Conservation (phyloP, 2,888 invertebrate species). For the Lepidocyrtinus sp. region DNA sequence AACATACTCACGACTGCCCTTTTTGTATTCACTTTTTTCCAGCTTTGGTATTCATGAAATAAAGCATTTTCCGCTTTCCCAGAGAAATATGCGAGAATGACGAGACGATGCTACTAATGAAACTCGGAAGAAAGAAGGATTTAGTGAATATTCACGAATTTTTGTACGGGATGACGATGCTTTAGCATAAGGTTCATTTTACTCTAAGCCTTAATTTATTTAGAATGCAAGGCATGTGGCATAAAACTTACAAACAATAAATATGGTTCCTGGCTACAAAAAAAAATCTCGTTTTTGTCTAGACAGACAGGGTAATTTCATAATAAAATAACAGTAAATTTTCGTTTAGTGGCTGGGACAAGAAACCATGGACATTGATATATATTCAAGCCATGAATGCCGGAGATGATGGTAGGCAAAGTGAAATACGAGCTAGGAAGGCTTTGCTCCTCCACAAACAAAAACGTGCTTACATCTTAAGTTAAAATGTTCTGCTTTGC, state of each 20-base stretch:
- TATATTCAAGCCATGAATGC: conserved; percentile 61
- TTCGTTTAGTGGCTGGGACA: conserved; percentile 62
- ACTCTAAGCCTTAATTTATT: not conserved
- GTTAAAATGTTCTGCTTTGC: no score
- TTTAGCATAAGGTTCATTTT: not conserved
- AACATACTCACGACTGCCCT: conserved; percentile 1
- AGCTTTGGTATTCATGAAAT: conserved; percentile 54
- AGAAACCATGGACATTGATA: conserved; percentile 63
- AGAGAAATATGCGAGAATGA: conserved; percentile 53
- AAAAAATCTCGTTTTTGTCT: conserved; percentile 40
- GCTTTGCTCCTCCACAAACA: conserved; percentile 9
- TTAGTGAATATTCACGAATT: conserved; percentile 62
- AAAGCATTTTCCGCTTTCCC: conserved; percentile 40
- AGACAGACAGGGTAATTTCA: conserved; percentile 57
- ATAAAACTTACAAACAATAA: conserved; percentile 7
- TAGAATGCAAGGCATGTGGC: conserved; percentile 13
- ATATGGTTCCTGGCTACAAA: not conserved
- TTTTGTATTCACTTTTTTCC: conserved; percentile 32
- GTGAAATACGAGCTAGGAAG: conserved; percentile 59
- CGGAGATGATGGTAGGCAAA: conserved; percentile 56
- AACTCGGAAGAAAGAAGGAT: conserved; percentile 54
- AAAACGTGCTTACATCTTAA: not conserved
- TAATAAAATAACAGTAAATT: conserved; percentile 64
- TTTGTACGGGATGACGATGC: conserved; percentile 29
- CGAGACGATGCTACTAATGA: conserved; percentile 58